Base-by-base conservation (phyloP, 2,113 vertebrate genomes). In the Corythornis vintsioides region DNA sequence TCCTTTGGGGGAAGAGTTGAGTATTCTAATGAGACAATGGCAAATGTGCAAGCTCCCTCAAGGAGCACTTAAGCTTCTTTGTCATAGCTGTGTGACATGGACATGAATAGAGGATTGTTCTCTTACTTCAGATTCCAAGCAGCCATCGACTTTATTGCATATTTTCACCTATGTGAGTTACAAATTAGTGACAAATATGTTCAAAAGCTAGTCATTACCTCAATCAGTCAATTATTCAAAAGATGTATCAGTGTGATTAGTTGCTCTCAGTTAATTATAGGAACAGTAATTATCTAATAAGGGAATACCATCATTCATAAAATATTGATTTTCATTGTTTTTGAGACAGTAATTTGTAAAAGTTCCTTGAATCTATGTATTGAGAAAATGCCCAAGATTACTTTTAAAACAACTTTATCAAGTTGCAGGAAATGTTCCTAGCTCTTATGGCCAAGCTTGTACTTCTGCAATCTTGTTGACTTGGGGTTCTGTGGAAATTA, bases 171-270 rank as follows among this genome's bases (percentile, higher is more conserved):
- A 64, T 53, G 82, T 45, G 69, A 91, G 71, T 80, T 93, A 95
- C 71, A 91, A 83, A 95, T 89, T 81, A 89, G 57, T 86, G 89
- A 80, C 60, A 95, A 94, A 89, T 69, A 71, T 0, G 0, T 93
- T 89, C 88, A 81, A 96, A 96, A 94, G 56, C 75, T 83, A 93
- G 72, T 94, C 91, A 92, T 93, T 96, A 83, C 67, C 56, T 74
- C 89, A 83, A 74, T 94, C 87, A 89, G 75, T 96, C 92, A 90
- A 94, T 87, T 94, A 85, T 73, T 91, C 84, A 80, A 80, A 82
- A 89, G 84, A 65, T 65, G 26, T 71, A 91, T 91, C 82, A 67
- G 69, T 75, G 69, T 92, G 92, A 93, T 96, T 95, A 94, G 90
- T 78, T 83, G 53, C 43, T 93, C 52, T 92, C 69, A 67, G 86